These are phyloP conservation scores for Pseudomyrmex dendroicus DNA, from an alignment of 1,140 invertebrate genomes.

Conservation along the genomic window DNA sequence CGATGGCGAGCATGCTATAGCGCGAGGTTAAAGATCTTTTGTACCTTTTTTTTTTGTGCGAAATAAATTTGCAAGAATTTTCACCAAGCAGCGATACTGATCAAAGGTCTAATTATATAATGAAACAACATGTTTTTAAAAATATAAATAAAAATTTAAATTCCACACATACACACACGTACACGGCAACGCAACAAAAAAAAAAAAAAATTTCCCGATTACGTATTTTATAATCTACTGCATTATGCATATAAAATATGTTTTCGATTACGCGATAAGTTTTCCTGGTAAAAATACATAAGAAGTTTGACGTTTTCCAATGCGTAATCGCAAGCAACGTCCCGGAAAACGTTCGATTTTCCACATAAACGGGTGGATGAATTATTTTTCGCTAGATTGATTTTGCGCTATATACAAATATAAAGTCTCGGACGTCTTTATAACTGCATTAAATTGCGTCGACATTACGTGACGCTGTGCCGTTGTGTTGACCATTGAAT, in stretches of 20 bases:
- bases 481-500: neutral
- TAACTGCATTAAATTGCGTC: neutral
- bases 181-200: too few relatives aligned
- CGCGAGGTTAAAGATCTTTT: constrained; percentile 68
- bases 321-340: neutral
- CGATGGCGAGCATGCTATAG: constrained; percentile 32
- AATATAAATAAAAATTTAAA: too few relatives aligned
- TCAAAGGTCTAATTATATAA: too few relatives aligned
- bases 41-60: neutral
- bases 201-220: too few relatives aligned
- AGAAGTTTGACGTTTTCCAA: neutral
- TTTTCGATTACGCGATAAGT: neutral
- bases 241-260: neutral
- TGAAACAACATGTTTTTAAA: too few relatives aligned
- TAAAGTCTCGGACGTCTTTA: neutral
- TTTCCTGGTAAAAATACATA: neutral
- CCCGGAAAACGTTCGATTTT: constrained; percentile 8
- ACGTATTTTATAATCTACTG: too few relatives aligned
- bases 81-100: neutral
- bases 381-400: neutral
- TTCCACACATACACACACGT: too few relatives aligned
- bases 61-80: constrained; percentile 6
- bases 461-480: neutral
- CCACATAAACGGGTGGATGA: neutral
- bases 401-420: neutral